Evolutionary conservation across 1,140 invertebrate genomes (phyloP), one percentile per base, ranked within the genome.

Genomic region (Drosophila tani): DNA sequence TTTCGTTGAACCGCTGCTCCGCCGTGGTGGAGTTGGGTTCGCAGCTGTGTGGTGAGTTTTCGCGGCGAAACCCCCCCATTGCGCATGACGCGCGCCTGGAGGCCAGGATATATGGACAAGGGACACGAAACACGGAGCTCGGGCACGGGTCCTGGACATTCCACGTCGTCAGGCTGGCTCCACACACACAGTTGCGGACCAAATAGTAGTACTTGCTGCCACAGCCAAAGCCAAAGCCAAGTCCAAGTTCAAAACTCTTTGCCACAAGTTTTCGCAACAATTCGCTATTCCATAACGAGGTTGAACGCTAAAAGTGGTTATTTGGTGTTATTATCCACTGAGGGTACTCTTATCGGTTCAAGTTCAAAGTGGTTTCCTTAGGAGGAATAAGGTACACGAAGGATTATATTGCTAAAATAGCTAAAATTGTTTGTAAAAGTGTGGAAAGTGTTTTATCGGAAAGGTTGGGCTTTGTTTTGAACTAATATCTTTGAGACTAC

Each of bases 11-110:
- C 62, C 40, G 66, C 66, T 55, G 67, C 47, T 67, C 38, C 63
- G 32, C 32, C 40, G 24, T 68, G 67, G 67, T 70, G 63, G 32
- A 67, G 67, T 70, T 67, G 63, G 49, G 14, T 55, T 45, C 29
- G 14, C 29, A 15, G 58, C 40, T 55, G 57, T 5, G 35, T 5
- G n/a, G 29, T 69, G 19, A 41, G 40, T 38, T 55, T 19, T 40
- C 32, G 2, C 32, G 14, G 32, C 17, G n/a, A n/a, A n/a, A 35
- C 29, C 17, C 29, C 17, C 17, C 51, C 51, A 55, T 55, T 88
- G 84, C 84, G 84, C 84, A 88, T 87, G 84, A 71, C 76, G 73
- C 29, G 38, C 62, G 58, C 60, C 66, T 81, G 69, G 66, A 75
- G 68, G 82, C 73, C 77, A 75, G 73, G 81, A 88, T 64, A 75